Conservation (phyloP, 2,113 vertebrate species). For the Physeter macrocephalus region DNA sequence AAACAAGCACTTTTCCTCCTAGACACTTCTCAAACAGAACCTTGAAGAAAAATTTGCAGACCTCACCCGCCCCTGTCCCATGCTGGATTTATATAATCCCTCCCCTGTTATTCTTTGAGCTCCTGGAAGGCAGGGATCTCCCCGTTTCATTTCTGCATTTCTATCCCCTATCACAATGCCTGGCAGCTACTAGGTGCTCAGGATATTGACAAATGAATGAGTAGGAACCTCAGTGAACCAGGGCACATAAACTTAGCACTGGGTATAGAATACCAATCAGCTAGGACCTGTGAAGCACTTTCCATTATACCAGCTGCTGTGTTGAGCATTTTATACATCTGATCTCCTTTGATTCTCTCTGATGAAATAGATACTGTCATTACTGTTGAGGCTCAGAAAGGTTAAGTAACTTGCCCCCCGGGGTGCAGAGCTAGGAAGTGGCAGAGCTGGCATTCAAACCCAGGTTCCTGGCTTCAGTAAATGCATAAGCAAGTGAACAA, state of each 20-base stretch:
- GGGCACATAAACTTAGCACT: not conserved
- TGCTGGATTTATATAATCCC: not conserved
- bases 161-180: accelerated
- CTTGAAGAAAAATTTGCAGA: not conserved
- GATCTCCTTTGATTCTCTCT: not conserved
- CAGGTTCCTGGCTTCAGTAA: not conserved
- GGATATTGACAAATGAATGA: not conserved
- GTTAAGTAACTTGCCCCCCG: not conserved
- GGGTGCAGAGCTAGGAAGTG: not conserved
- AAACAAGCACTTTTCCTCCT: not conserved
- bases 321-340: not conserved
- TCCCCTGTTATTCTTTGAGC: not conserved
- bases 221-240: not conserved
- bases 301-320: not conserved
- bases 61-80: not conserved
- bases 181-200: not conserved
- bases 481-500: not conserved
- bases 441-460: not conserved
- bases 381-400: not conserved
- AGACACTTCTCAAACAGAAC: not conserved
- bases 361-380: not conserved
- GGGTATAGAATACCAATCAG: not conserved
- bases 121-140: not conserved
- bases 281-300: not conserved
- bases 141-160: not conserved